Conservation (phyloP, 2,797 vertebrate genomes). For the Gorsachius magnificus region DNA sequence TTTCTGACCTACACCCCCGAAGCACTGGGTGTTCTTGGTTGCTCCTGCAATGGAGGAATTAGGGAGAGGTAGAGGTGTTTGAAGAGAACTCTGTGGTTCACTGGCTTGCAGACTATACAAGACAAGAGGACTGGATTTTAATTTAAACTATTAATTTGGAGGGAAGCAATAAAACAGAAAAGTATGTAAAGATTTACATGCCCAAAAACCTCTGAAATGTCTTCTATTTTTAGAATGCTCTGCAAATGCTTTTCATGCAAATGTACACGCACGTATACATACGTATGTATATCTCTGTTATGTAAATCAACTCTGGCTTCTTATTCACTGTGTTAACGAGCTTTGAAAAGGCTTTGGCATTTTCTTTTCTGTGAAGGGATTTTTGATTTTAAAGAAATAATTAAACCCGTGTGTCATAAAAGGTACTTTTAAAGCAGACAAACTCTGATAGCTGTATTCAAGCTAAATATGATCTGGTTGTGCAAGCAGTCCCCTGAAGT, state of each 20-base stretch:
- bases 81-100: conserved; percentile 46
- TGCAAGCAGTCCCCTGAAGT: background rate
- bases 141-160: conserved; percentile 73
- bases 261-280: conserved; percentile 46
- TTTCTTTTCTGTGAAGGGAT: conserved; percentile 64
- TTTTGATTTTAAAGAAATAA: conserved; percentile 64
- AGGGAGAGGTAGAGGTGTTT: conserved; percentile 9
- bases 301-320: conserved; percentile 75
- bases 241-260: conserved; percentile 74
- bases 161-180: conserved; percentile 63
- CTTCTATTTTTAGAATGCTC: conserved; percentile 78
- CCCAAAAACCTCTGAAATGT: conserved; percentile 71
- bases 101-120: conserved; percentile 43
- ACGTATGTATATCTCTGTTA: conserved; percentile 64
- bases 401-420: background rate
- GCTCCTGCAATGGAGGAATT: conserved; percentile 1
- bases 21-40: background rate
- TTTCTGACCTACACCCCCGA: background rate
- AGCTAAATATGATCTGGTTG: background rate
- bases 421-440: conserved; percentile 5
- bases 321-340: conserved; percentile 74
- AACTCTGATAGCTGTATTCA: background rate
- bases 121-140: conserved; percentile 47
- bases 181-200: conserved; percentile 60
- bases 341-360: conserved; percentile 74